Percentiles rank a stretch among this genome's conserved stretches.
phyloP scores from a whole-genome alignment of 2,888 invertebrate species.

The Acleris emargana region DNA sequence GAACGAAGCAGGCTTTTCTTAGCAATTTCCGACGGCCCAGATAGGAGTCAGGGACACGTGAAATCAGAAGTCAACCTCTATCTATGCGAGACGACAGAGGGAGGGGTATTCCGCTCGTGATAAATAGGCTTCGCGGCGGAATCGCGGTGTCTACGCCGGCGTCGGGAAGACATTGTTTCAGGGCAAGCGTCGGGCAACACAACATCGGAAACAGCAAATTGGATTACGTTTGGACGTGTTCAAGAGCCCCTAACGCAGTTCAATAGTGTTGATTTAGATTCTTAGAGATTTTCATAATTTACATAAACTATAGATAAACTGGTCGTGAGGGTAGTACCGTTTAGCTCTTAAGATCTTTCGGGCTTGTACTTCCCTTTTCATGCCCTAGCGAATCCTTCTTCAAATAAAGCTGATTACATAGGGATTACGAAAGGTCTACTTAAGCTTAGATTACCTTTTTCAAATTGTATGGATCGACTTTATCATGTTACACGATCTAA shows the following conservation, averaged over 20 bases:
- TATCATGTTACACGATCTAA: too few species aligned
- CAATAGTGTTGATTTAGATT: neutral
- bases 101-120: slow-evolving; percentile 34
- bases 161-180: slow-evolving; percentile 9
- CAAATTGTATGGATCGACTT: too few species aligned
- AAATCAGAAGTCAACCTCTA: slow-evolving; percentile 76
- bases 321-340: too few species aligned
- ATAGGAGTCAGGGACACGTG: slow-evolving; percentile 68
- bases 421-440: too few species aligned
- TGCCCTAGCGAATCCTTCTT: too few species aligned
- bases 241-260: neutral
- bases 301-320: too few species aligned
- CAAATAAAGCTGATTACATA: too few species aligned
- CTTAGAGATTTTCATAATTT: neutral
- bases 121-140: slow-evolving; percentile 26
- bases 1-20: slow-evolving; percentile 64
- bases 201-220: slow-evolving; percentile 16
- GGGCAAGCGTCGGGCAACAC: slow-evolving; percentile 9
- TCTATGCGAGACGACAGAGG: slow-evolving; percentile 65
- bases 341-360: too few species aligned
- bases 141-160: slow-evolving; percentile 22
- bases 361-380: too few species aligned
- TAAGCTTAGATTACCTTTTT: too few species aligned
- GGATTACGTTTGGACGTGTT: slow-evolving; percentile 20
- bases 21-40: slow-evolving; percentile 71